Evolutionary conservation across 2,113 vertebrate genomes (phyloP), one percentile per base, ranked within the genome.

Genomic region (Scomber scombrus): DNA sequence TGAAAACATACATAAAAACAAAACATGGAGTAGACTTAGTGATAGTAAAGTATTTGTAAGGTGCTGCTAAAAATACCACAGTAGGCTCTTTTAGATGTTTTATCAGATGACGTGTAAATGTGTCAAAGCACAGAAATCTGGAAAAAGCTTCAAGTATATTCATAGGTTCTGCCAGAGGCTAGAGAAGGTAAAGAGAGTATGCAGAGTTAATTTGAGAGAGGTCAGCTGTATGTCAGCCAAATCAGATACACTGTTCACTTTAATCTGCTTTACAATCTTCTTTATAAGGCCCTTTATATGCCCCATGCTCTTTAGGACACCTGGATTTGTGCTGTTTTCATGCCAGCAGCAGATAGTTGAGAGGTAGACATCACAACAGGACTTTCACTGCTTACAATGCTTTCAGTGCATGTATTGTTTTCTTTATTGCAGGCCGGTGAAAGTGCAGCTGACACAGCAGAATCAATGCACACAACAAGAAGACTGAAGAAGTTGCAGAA

Each of bases 401-500:
- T 40, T 34, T 34, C 4, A 45, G 19, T 56, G 18, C 18, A 2
- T 31, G 0, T 18, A 7, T 52, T 70, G 57, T 70, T 77, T 77
- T 40, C 29, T 66, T 67, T 21, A 21, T 75, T 16, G 11, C 89
- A 97, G 97, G 68, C 13, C 0, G 16, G 75, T 75, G 94, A 95
- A 75, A 10, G 80, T 52, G 85, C 91, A 40, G 92, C 89, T 56
- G 95, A 93, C 54, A 63, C 86, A 58, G 21, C 68, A 12, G 94
- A 95, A 89, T 86, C 92, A 49, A 66, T 21, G 5, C 65, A 71
- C 18, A 46, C 15, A 3, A 88, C 78, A 70, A 94, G 94, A 68
- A 96, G 93, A 12, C 81, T 96, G 13, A 97, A 95, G 86, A 93
- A 92, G 77, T 62, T 96, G 15, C 95, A 97, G 88, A 95, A 95